Base-by-base conservation (phyloP, 2,113 vertebrate genomes). In the Crotalus tigris region DNA sequence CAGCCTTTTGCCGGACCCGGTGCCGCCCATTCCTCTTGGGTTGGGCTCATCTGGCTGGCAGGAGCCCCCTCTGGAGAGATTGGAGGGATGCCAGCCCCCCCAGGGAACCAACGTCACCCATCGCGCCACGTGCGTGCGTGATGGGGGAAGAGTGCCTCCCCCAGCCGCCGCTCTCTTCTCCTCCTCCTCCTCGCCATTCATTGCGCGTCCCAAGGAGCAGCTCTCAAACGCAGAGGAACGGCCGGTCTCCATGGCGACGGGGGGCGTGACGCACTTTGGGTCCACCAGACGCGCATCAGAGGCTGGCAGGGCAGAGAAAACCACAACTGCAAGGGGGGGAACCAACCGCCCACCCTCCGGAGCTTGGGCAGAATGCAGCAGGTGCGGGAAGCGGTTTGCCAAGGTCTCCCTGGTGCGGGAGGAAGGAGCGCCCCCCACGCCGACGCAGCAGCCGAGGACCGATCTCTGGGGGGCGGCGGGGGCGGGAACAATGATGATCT, bases 401-500 rank as follows among this genome's bases (percentile, higher is more conserved):
- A 81, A 21, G 15, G 6, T 21, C 33, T 3, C n/a, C 33, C 5
- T 6, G 8, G 12, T 2, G n/a, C 13, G 17, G 15, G n/a, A 75
- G 17, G 15, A 15, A 75, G 33, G 69, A 19, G 5, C 15, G 69
- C 6, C 3, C 69, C 7, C 7, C 6, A 3, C 7, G n/a, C 69
- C 15, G 8, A 39, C 9, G 15, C 33, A 21, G 15, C 33, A 39
- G 33, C 75, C 1, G n/a, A 81, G 6, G 17, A 3, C 33, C 15
- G n/a, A 4, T 39, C 29, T n/a, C 15, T 33, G n/a, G 29, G 64
- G 64, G 64, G 64, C 5, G 33, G 12, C n/a, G 12, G 15, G n/a
- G n/a, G 69, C n/a, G n/a, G 15, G 75, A 33, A 7, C 2, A 8
- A 44, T 0, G 33, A 39, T 9, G 17, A 33, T 33, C 3, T 1